Evolutionary conservation across 2,113 vertebrate genomes (phyloP), one percentile per base, ranked within the genome.

Genomic region (Spilogale gracilis): DNA sequence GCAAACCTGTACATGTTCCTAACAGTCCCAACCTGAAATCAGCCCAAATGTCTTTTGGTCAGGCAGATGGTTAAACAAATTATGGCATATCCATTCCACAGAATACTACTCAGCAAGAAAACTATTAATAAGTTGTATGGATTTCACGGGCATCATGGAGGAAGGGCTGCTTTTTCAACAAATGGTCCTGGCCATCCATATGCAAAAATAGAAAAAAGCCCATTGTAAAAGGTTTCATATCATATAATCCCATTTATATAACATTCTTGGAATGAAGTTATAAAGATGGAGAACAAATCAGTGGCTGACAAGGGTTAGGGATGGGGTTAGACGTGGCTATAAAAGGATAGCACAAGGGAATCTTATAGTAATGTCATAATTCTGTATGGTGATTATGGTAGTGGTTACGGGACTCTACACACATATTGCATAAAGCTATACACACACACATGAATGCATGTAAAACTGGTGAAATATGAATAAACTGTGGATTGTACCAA

Each of bases 1-100:
- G 25, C 23, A 73, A 71, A 81, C 5, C 43, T 71, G 63, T 21
- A 76, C 56, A 20, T 63, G 32, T 74, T 82, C 56, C 43, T 43
- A 61, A 48, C 56, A 83, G 45, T 25, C 16, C 21, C 8, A 80
- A 38, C 38, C 43, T 69, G 50, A 54, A 83, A 61, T 83, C 54
- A 92, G 54, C 4, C 71, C 58, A 86, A 67, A 65, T 80, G 30
- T 79, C 16, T 25, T 30, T 69, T n/a, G 73, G 74, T 12, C 54
- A 52, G 60, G 17, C 60, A 90, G 89, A 94, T 71, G 14, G 32
- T 20, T 90, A 94, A 89, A 86, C 11, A 76, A 79, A 83, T 61
- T 76, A n/a, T n/a, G 27, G 38, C 74, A 20, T 52, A 78, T 38
- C n/a, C 17, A 69, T 71, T 71, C 21, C 43, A 90, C 3, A 6